Evolutionary conservation across 2,888 invertebrate genomes (phyloP).

Genomic region (Pammene aurita): DNA sequence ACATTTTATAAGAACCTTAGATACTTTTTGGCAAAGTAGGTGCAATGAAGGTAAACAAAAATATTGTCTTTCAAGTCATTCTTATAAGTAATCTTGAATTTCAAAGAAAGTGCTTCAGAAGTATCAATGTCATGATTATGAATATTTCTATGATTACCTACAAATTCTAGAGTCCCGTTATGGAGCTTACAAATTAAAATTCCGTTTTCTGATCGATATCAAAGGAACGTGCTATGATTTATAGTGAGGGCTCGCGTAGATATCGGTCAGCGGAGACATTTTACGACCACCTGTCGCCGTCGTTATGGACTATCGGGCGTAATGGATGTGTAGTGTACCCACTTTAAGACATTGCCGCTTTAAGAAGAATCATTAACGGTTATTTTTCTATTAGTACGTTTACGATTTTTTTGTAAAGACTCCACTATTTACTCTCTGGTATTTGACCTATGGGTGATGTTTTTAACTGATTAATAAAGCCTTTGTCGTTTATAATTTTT

Average conservation of each 20-base stretch:
- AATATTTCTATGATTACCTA: not conserved
- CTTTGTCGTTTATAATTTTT: too few relatives aligned
- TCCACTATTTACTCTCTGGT: not conserved
- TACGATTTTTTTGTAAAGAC: too few relatives aligned
- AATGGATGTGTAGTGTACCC: slow-evolving; percentile 20
- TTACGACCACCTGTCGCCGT: slow-evolving; percentile 31
- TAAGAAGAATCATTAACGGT: not conserved
- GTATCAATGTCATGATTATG: too few relatives aligned
- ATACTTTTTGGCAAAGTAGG: too few relatives aligned
- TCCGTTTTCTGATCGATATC: slow-evolving; percentile 38
- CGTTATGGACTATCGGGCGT: slow-evolving; percentile 17
- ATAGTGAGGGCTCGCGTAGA: slow-evolving; percentile 15
- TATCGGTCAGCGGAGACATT: slow-evolving; percentile 29
- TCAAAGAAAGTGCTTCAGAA: too few relatives aligned
- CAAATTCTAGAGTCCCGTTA: slow-evolving; percentile 20
- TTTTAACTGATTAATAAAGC: too few relatives aligned
- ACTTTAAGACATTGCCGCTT: slow-evolving; percentile 8
- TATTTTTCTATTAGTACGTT: not conserved
- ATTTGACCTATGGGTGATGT: not conserved
- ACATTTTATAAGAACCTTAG: not conserved
- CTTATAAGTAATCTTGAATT: too few relatives aligned
- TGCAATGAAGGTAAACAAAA: too few relatives aligned
- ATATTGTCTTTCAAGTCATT: too few relatives aligned
- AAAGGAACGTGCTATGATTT: slow-evolving; percentile 34
- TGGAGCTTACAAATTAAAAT: slow-evolving; percentile 35